Percentiles rank a stretch among this genome's conserved stretches.
Conservation (phyloP, 2,888 invertebrate species). For the Cerceris rybyensis region DNA sequence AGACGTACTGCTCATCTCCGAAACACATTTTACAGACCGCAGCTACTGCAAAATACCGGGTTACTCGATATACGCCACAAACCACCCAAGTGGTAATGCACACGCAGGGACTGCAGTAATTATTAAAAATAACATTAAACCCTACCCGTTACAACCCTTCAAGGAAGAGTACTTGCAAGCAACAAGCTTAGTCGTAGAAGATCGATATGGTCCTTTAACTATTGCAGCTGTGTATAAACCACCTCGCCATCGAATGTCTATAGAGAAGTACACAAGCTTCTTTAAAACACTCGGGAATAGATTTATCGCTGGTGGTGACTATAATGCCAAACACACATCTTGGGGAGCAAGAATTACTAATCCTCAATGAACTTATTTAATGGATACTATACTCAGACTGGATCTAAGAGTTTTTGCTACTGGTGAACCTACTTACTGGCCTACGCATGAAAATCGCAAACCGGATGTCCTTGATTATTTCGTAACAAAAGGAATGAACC, state of each 20-base stretch:
- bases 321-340: constrained; percentile 54
- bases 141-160: constrained; percentile 37
- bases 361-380: constrained; percentile 36
- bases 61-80: constrained; percentile 50
- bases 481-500: constrained; percentile 43
- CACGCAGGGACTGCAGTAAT: constrained; percentile 55
- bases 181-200: constrained; percentile 39
- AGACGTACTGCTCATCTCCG: constrained; percentile 28
- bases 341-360: constrained; percentile 60
- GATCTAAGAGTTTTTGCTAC: constrained; percentile 33
- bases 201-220: constrained; percentile 26
- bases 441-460: constrained; percentile 51
- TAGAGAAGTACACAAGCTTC: constrained; percentile 47
- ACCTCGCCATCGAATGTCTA: constrained; percentile 53
- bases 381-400: constrained; percentile 10
- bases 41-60: constrained; percentile 47
- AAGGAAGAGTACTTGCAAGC: constrained; percentile 51
- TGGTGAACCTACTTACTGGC: constrained; percentile 66
- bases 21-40: constrained; percentile 28
- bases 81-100: constrained; percentile 54
- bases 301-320: constrained; percentile 54
- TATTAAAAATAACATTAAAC: constrained; percentile 48
- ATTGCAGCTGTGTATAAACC: constrained; percentile 60
- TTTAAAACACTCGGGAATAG: constrained; percentile 46
- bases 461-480: constrained; percentile 57